phyloP scores from a whole-genome alignment of 2,797 vertebrate genomes.

The Holocentrus rufus region DNA sequence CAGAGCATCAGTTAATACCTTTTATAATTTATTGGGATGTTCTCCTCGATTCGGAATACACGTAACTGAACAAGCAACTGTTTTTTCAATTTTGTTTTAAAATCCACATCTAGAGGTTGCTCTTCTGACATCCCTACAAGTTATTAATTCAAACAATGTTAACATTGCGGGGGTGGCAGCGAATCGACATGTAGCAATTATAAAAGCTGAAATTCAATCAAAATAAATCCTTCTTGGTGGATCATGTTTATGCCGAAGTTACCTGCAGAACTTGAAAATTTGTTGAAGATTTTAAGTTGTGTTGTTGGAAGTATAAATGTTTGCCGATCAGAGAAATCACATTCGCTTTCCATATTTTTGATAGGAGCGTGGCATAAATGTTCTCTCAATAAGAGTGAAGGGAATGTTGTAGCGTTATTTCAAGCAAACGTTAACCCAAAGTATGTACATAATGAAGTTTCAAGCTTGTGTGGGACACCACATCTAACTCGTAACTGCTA shows the following conservation, averaged over 20 bases:
- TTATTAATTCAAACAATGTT: no score
- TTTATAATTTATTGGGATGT: background rate
- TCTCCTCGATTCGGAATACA: background rate
- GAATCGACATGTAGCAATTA: no score
- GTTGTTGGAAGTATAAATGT: background rate
- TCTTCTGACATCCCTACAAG: no score
- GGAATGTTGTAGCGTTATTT: no score
- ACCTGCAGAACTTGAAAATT: background rate
- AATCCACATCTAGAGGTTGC: background rate
- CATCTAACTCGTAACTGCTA: background rate
- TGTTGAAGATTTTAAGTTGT: rapidly evolving
- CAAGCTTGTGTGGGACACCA: background rate
- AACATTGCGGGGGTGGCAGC: no score
- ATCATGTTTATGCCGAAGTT: background rate
- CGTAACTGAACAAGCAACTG: rapidly evolving
- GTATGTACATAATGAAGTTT: background rate
- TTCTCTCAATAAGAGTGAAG: background rate
- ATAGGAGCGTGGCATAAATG: background rate
- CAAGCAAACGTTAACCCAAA: background rate
- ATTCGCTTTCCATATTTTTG: background rate
- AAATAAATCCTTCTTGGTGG: background rate
- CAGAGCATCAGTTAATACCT: rapidly evolving
- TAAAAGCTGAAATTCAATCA: no score
- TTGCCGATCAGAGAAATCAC: no score
- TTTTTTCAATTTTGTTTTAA: background rate